Conservation (phyloP, 2,888 invertebrate species). For the Bhutanitis thaidina region DNA sequence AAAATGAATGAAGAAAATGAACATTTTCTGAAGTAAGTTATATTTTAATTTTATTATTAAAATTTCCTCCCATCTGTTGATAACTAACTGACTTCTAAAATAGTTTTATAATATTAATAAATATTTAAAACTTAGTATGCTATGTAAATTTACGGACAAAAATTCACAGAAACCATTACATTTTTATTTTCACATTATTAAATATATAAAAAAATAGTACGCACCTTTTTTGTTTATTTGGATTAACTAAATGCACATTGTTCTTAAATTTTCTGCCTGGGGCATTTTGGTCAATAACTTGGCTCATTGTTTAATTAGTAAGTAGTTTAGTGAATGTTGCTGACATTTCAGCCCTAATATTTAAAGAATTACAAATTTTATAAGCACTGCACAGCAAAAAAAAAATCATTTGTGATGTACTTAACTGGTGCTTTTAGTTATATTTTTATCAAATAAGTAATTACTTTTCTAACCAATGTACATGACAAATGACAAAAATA, state of each 20-base stretch:
- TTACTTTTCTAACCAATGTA: constrained; percentile 9
- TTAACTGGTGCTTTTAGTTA: neutral
- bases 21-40: constrained; percentile 89
- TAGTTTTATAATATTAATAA: neutral
- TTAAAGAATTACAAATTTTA: constrained; percentile 30
- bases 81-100: constrained; percentile 20
- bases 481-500: constrained; percentile 38
- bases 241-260: constrained; percentile 10
- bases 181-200: no score
- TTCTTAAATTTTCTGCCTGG: constrained; percentile 28
- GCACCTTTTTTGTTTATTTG: neutral
- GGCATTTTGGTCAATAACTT: constrained; percentile 45
- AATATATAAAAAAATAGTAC: no score
- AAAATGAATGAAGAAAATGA: constrained; percentile 98
- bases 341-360: constrained; percentile 20
- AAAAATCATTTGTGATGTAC: constrained; percentile 44
- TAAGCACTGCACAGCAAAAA: constrained; percentile 43
- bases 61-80: constrained; percentile 15
- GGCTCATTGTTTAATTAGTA: constrained; percentile 26
- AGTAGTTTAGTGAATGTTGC: constrained; percentile 52
- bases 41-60: constrained; percentile 16
- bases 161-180: neutral
- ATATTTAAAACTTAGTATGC: neutral
- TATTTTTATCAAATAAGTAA: neutral
- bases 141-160: neutral